Conservation (phyloP, 2,888 invertebrate species). For the Drosophila sordidula region DNA sequence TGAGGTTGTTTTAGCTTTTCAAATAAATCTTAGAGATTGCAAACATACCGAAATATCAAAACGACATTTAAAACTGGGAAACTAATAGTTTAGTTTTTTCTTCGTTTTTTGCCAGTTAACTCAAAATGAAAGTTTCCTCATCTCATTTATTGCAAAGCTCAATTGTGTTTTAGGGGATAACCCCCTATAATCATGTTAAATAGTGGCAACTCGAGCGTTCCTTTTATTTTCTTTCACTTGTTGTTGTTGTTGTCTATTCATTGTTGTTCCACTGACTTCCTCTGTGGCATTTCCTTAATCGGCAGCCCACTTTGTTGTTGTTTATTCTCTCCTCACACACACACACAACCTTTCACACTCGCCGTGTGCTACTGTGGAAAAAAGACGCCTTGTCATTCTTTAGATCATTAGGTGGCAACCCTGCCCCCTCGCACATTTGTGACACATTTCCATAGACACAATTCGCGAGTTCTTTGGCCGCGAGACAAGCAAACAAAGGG, state of each 20-base stretch:
- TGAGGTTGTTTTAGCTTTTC: too few relatives aligned
- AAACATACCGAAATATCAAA: background rate
- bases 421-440: constrained; percentile 41
- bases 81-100: constrained; percentile 1
- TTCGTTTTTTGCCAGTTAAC: constrained; percentile 9
- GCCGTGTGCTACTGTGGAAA: constrained; percentile 17
- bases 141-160: constrained; percentile 5
- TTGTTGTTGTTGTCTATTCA: constrained; percentile 17
- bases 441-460: constrained; percentile 70
- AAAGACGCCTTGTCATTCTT: constrained; percentile 67
- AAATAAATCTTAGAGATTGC: too few relatives aligned
- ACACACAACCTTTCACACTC: constrained; percentile 70
- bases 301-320: constrained; percentile 50
- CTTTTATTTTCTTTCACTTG: constrained; percentile 21
- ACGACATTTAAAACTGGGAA: background rate
- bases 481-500: constrained; percentile 31
- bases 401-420: constrained; percentile 61
- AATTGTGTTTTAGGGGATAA: constrained; percentile 12
- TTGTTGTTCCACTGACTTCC: constrained; percentile 58
- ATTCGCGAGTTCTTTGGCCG: constrained; percentile 46
- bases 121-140: constrained; percentile 36
- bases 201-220: constrained; percentile 42
- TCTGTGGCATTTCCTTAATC: constrained; percentile 61
- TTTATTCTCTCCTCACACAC: background rate
- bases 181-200: constrained; percentile 39